Base-by-base conservation (phyloP, 2,113 vertebrate genomes). In the Dissostichus mawsoni region DNA sequence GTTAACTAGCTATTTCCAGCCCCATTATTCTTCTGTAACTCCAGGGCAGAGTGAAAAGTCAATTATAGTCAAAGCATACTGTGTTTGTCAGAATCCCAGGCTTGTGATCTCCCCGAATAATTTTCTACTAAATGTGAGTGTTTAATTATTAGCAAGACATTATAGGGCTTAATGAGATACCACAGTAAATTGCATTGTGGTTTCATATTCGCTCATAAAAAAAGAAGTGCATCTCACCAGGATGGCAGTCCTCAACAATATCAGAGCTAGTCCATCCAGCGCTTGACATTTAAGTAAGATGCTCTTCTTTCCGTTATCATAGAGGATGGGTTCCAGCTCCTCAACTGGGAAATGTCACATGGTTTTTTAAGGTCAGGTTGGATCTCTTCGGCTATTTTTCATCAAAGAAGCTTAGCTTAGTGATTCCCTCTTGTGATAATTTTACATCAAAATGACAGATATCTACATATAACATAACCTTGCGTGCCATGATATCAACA, bases 1-100 rank as follows among this genome's bases (percentile, higher is more conserved):
- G 90, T 93, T 92, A 92, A 94, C 87, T 90, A 92, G 82, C 84
- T 90, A 76, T 91, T 93, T 92, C 83, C 89, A 90, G 84, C 81
- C 80, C 87, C 77, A 91, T 93, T 90, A 91, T 92, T 92, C 86
- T 90, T 55, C 69, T 64, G 78, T 88, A 87, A 89, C 90, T 92
- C 79, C 72, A 47, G 84, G 90, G 88, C 90, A 89, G 68, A 92
- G 84, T 68, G 78, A 89, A 84, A 91, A 93, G 90, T 90, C 89
- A 92, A 90, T 93, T 92, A 94, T 69, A 88, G 73, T 91, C 76
- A 89, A 88, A 88, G 76, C 76, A 82, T 65, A 74, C 80, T 64
- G 73, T 84, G 80, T 92, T 90, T 90, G 80, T 85, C 83, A 74
- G 56, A 85, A 87, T 87, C 82, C 41, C 44, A 12, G 58, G 58